phyloP scores from a whole-genome alignment of 1,140 invertebrate species.

The Zophobas morio region DNA sequence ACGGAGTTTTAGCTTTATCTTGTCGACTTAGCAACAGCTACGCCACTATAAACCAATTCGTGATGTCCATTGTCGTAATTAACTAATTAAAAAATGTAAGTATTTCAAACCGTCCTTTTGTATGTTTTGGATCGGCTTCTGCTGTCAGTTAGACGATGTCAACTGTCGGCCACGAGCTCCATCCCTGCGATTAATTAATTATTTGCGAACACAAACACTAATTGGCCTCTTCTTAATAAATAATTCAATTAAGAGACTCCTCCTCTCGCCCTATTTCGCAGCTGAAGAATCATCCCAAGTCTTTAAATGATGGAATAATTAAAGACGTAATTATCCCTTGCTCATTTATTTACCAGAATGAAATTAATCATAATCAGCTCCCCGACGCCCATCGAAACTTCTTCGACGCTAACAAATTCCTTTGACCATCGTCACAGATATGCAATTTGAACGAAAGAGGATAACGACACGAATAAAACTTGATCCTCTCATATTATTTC shows the following conservation, averaged over 20 bases:
- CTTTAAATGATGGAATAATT: conserved; percentile 13
- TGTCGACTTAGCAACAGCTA: no score
- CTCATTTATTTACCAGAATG: conserved; percentile 9
- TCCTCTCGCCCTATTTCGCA: not conserved
- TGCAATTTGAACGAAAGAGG: not conserved
- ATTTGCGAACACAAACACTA: conserved; percentile 8
- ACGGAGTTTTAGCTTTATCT: no score
- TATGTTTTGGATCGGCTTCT: not conserved
- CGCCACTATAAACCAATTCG: no score
- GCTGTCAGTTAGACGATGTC: not conserved
- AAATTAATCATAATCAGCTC: conserved; percentile 11
- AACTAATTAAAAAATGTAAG: no score
- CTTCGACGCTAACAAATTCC: not conserved
- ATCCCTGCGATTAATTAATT: not conserved
- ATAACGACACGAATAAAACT: not conserved
- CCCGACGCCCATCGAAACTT: not conserved
- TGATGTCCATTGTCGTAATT: no score
- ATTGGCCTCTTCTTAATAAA: conserved; percentile 11
- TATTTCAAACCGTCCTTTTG: no score
- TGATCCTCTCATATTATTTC: not conserved
- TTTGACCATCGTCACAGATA: not conserved
- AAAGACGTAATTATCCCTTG: conserved; percentile 5
- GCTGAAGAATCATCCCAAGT: not conserved
- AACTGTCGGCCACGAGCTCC: not conserved
- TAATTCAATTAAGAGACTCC: conserved; percentile 10